Evolutionary conservation across 2,113 vertebrate species (phyloP).

Genomic region (Oreotrochilus melanogaster): DNA sequence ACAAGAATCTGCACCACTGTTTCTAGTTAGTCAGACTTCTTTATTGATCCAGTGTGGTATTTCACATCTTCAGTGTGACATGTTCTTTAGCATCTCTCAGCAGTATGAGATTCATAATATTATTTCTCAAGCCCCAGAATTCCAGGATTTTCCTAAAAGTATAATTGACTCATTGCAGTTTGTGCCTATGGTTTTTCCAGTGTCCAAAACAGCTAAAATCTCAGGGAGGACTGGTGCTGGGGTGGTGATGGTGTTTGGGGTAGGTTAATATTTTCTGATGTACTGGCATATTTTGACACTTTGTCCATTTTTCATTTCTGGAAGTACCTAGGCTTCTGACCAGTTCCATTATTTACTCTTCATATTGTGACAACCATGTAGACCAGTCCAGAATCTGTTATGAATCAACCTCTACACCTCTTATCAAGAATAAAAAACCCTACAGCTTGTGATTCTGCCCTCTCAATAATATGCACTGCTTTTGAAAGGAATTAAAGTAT

Average conservation of each 20-base stretch:
- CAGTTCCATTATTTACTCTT: neutral
- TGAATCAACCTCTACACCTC: neutral
- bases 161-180: neutral
- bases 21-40: neutral
- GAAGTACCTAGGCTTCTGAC: neutral
- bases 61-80: neutral
- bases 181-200: neutral
- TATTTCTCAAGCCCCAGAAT: neutral
- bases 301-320: neutral
- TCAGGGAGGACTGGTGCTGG: too few relatives aligned
- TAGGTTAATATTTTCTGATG: neutral
- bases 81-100: conserved; percentile 1
- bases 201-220: neutral
- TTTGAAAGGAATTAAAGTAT: neutral
- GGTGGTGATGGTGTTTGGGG: neutral
- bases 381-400: neutral
- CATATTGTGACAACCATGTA: fast-evolving
- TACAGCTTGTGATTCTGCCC: neutral
- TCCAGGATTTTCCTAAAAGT: neutral
- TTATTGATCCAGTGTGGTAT: neutral
- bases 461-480: neutral
- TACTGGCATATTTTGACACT: neutral
- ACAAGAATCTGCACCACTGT: neutral
- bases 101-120: neutral
- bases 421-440: neutral